Conservation (phyloP, 2,888 invertebrate species). For the Gnatocerus cornutus region DNA sequence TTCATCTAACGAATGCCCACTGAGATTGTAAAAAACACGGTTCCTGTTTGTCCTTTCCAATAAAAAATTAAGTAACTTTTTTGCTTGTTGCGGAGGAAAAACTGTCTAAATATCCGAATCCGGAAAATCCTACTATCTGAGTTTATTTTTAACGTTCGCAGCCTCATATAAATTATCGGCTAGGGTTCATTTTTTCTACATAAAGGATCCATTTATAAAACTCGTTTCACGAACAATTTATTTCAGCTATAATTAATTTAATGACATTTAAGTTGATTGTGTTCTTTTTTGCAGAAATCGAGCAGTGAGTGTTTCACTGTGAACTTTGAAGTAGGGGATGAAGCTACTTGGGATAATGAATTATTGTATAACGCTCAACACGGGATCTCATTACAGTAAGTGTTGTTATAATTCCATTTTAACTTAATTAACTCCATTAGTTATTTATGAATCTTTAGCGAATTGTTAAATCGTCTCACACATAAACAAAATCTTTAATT, state of each 20-base stretch:
- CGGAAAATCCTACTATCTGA: background rate
- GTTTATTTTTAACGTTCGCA: slow-evolving; percentile 17
- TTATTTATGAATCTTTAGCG: background rate
- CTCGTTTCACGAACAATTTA: slow-evolving; percentile 2
- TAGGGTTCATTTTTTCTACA: background rate
- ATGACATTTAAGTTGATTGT: slow-evolving; percentile 21
- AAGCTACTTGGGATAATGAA: slow-evolving; percentile 72
- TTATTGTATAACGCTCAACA: slow-evolving; percentile 80
- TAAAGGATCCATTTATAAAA: slow-evolving; percentile 14
- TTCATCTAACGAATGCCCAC: slow-evolving; percentile 21
- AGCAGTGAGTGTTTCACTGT: slow-evolving; percentile 84
- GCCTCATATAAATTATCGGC: slow-evolving; percentile 10
- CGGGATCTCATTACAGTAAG: slow-evolving; percentile 80
- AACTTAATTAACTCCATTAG: background rate
- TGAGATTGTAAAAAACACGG: slow-evolving; percentile 23
- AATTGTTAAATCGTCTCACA: background rate
- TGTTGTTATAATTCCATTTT: slow-evolving; percentile 57
- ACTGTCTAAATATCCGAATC: slow-evolving; percentile 5
- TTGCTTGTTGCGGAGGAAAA: background rate
- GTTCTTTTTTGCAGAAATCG: slow-evolving; percentile 75
- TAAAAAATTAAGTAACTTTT: slow-evolving; percentile 23
- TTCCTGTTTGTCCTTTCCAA: background rate
- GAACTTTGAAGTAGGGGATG: slow-evolving; percentile 77
- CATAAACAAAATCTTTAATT: background rate
- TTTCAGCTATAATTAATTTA: slow-evolving; percentile 9